Base-by-base conservation (phyloP, 2,113 vertebrate genomes). In the Tachysurus vachellii region DNA sequence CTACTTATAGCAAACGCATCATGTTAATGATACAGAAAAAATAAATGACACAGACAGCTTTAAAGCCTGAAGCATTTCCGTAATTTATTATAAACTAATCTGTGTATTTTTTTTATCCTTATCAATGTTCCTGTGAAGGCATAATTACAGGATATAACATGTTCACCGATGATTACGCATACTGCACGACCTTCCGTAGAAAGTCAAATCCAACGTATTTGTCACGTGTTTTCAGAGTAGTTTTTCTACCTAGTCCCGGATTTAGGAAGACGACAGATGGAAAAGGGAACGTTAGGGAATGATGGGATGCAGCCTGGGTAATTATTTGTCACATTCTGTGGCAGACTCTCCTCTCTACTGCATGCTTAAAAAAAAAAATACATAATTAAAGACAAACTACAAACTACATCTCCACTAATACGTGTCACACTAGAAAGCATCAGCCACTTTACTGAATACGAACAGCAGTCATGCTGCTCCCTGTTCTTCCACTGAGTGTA, bases 381-480 rank as follows among this genome's bases (percentile, higher is more conserved):
- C n/a, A 54, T 62, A 79, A 85, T 53, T 85, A 77, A 42, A 8
- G 31, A 50, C 31, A 75, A 85, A 59, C 86, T 83, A 82, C 62
- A 88, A 88, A 91, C 92, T 56, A 91, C 91, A 93, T 93, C 92
- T 90, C 91, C 93, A 95, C 94, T 94, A 95, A 95, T 95, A 94
- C 71, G 91, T 42, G 56, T 42, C 90, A 89, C 91, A 89, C 71
- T 26, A 57, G 44, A 19, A 64, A 28, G 26, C 57, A 13, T 53
- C 28, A 13, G n/a, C 4, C 5, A 61, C 42, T 50, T 47, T 16
- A 50, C 16, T 85, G 9, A 53, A 61, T 28, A 75, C 8, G 36
- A 50, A 76, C n/a, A 59, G 9, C 21, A 56, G 53, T 42, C 84
- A 54, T 31, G 21, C 54, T 17, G 44, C 21, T 50, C 5, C 68